A percentile compares a stretch with the other conserved stretches of the same genome.
Conservation (phyloP, 2,113 vertebrate genomes). For the Donacobius atricapilla region DNA sequence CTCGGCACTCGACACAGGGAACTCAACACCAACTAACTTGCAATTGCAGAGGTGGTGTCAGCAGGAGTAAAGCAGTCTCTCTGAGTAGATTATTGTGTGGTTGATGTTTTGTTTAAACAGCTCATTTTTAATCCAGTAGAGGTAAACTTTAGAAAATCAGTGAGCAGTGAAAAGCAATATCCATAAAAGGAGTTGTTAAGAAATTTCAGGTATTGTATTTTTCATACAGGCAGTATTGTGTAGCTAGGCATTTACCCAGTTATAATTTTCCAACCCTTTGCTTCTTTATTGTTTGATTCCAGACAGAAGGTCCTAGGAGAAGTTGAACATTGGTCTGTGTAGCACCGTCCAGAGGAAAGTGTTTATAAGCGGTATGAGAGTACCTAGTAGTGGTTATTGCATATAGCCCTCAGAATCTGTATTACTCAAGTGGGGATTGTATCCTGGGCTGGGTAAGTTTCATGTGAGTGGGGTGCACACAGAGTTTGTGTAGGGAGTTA, state of each 20-base stretch:
- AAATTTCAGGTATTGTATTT: neutral
- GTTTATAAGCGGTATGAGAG: rapidly evolving
- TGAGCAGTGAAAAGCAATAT: neutral
- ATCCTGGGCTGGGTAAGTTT: neutral
- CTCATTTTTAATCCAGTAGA: neutral
- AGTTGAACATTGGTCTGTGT: neutral
- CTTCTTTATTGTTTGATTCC: neutral
- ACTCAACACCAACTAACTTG: neutral
- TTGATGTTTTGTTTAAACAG: neutral
- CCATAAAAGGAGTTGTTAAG: neutral
- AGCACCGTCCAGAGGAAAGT: neutral
- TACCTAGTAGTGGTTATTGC: neutral
- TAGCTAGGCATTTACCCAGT: neutral
- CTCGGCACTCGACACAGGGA: neutral
- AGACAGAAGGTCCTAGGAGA: neutral
- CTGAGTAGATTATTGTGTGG: neutral
- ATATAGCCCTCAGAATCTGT: neutral
- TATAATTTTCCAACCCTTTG: neutral
- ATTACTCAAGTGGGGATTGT: neutral
- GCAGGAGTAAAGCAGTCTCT: neutral
- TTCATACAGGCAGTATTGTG: neutral
- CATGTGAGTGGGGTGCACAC: rapidly evolving
- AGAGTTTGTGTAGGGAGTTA: neutral
- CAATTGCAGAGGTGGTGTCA: neutral
- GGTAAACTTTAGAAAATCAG: neutral